Evolutionary conservation across 2,888 invertebrate genomes (phyloP).

Genomic region (Nowickia ferox): DNA sequence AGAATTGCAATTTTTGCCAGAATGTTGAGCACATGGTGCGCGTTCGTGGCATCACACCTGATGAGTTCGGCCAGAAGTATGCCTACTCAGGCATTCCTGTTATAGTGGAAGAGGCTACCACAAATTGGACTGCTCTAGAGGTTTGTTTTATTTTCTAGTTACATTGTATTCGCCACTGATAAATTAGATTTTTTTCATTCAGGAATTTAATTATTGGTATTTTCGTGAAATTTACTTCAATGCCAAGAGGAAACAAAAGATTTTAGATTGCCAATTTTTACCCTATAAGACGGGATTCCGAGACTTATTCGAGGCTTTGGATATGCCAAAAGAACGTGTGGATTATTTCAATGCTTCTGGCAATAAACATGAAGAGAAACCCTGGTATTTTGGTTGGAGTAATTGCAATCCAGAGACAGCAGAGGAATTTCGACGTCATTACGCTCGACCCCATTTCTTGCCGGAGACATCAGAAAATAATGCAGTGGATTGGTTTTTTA

Average conservation of each 20-base stretch:
- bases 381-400: slow-evolving; percentile 92
- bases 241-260: slow-evolving; percentile 84
- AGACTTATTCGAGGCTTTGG: slow-evolving; percentile 91
- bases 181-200: background rate
- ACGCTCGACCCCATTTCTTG: slow-evolving; percentile 94
- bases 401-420: slow-evolving; percentile 95
- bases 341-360: slow-evolving; percentile 79
- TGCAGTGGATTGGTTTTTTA: slow-evolving; percentile 97
- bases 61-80: slow-evolving; percentile 88
- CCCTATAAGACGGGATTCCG: slow-evolving; percentile 95
- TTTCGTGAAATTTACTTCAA: slow-evolving; percentile 90
- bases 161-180: background rate
- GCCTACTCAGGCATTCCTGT: slow-evolving; percentile 92
- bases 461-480: slow-evolving; percentile 93
- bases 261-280: slow-evolving; percentile 94
- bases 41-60: slow-evolving; percentile 87
- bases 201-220: slow-evolving; percentile 91
- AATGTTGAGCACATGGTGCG: slow-evolving; percentile 87
- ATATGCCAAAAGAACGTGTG: slow-evolving; percentile 90
- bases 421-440: slow-evolving; percentile 89
- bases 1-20: slow-evolving; percentile 91
- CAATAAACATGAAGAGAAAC: slow-evolving; percentile 76
- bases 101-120: slow-evolving; percentile 92
- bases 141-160: slow-evolving; percentile 76
- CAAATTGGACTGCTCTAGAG: slow-evolving; percentile 90